Evolutionary conservation across 2,113 vertebrate genomes (phyloP).

Genomic region (Martes martes): DNA sequence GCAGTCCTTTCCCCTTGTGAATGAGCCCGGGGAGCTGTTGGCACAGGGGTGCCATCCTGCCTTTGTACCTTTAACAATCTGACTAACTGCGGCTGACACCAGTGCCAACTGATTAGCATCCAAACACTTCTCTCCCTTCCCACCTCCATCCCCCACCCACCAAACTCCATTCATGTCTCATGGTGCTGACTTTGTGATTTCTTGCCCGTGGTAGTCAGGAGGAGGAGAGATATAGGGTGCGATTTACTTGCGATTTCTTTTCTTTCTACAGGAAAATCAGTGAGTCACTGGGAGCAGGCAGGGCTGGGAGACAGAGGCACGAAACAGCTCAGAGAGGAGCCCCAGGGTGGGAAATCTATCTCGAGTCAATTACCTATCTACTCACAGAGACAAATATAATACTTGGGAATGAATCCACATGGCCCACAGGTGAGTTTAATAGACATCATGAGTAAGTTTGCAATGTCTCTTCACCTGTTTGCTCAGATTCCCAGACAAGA

Average conservation of each 20-base stretch:
- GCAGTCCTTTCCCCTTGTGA: neutral
- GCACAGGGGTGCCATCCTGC: neutral
- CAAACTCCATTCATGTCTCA: neutral
- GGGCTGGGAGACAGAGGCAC: neutral
- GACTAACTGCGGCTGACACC: neutral
- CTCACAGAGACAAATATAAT: neutral
- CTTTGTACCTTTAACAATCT: slow-evolving; percentile 18
- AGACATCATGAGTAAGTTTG: neutral
- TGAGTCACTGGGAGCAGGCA: neutral
- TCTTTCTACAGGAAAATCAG: neutral
- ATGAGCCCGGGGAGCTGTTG: neutral
- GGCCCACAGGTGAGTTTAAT: neutral
- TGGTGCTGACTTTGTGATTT: neutral
- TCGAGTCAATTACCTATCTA: neutral
- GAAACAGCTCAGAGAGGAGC: neutral
- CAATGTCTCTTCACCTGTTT: neutral
- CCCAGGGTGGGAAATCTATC: neutral
- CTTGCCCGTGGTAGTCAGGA: neutral
- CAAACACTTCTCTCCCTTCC: neutral
- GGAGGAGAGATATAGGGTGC: neutral
- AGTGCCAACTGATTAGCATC: neutral
- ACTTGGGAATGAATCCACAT: neutral
- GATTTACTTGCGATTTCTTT: slow-evolving; percentile 24
- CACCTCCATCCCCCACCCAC: neutral
- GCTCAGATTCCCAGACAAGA: neutral